Base-by-base conservation (phyloP, 2,888 invertebrate species). In the Hofmannophila pseudospretella region DNA sequence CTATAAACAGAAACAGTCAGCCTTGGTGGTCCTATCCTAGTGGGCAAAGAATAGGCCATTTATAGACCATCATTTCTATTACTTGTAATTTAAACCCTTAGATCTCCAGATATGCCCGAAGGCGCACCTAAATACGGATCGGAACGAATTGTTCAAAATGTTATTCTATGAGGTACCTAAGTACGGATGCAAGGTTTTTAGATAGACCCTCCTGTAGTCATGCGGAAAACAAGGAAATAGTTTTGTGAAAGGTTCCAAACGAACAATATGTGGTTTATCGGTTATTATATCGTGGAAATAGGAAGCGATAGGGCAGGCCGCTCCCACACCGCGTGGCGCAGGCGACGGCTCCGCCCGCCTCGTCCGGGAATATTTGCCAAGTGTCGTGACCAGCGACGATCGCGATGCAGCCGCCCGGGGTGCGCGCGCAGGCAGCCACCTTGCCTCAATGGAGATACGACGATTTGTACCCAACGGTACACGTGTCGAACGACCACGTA, bases 381-480 rank as follows among this genome's bases (percentile, higher is more conserved):
- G 77, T 72, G 85, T 86, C 85, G 85, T 86, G 85, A 86, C 85
- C 72, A 74, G 62, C 75, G 75, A 75, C 65, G 78, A 85, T 84
- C 84, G 82, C 79, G 84, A 85, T 85, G 77, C 55, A 75, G 76
- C 74, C 79, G 73, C 78, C 81, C 81, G 67, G 76, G 75, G 77
- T 76, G 80, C 77, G 71, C 73, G 67, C 49, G 39, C 42, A 36
- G 51, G 57, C 33, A 11, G 63, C 65, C 64, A 52, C 62, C 54
- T 58, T 51, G 57, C 59, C 67, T 75, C 77, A 80, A 79, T 79
- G 79, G 68, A 76, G 78, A 80, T 84, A 77, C 74, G 67, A 72
- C 72, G 68, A 75, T 79, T 77, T 76, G 73, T 76, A 72, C 66
- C 67, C 69, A 81, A 80, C 78, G 77, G 78, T 80, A 77, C 68